A percentile compares a stretch with the other conserved stretches of the same genome.
phyloP scores from a whole-genome alignment of 2,888 invertebrate species.

The Spodoptera picta region DNA sequence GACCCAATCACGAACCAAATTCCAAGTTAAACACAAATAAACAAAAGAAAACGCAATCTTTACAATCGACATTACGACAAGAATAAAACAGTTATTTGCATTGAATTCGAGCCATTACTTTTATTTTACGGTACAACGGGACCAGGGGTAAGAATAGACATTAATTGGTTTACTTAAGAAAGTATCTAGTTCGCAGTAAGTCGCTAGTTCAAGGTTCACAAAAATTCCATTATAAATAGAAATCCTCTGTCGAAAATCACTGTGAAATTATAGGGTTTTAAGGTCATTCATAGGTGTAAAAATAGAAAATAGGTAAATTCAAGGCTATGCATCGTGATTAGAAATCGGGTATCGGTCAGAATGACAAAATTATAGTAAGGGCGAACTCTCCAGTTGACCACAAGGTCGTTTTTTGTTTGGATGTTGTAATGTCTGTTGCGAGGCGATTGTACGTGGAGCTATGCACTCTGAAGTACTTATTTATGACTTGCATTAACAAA shows the following conservation, averaged over 20 bases:
- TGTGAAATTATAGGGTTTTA: conserved; percentile 47
- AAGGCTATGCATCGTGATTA: conserved; percentile 71
- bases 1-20: conserved; percentile 1
- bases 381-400: conserved; percentile 69
- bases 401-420: conserved; percentile 81
- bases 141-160: conserved; percentile 27
- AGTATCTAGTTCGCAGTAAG: too few species aligned
- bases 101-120: conserved; percentile 21
- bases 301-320: conserved; percentile 62
- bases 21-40: conserved; percentile 1
- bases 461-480: conserved; percentile 45
- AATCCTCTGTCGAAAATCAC: conserved; percentile 15
- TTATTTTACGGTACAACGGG: conserved; percentile 31
- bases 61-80: conserved; percentile 6
- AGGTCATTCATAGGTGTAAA: conserved; percentile 63
- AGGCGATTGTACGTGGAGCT: conserved; percentile 58
- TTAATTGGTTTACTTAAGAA: conserved; percentile 30
- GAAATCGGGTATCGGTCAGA: conserved; percentile 75
- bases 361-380: conserved; percentile 78
- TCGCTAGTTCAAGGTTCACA: conserved; percentile 20
- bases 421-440: conserved; percentile 72
- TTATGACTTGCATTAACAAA: too few species aligned
- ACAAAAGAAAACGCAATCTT: conserved; percentile 20
- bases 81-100: conserved; percentile 30
- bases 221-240: conserved; percentile 2